Evolutionary conservation across 2,888 invertebrate species (phyloP), one percentile per base, ranked within the genome.

Genomic region (Esperia sulphurella): DNA sequence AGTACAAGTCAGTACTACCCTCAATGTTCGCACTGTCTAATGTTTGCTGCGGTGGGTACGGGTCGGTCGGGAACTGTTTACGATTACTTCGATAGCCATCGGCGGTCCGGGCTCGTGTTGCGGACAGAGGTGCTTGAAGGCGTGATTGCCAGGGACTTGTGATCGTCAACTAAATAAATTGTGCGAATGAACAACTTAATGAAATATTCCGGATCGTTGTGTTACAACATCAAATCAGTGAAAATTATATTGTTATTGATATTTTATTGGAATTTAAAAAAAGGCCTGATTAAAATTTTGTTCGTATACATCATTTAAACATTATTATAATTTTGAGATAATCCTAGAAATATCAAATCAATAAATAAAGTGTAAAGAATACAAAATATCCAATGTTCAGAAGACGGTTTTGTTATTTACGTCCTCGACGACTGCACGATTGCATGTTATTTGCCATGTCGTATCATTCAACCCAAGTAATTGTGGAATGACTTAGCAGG

Each of bases 1-100:
- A 80, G 85, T 83, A 83, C 85, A 83, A 70, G 80, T 88, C 87
- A 88, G 85, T 89, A 82, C 80, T 79, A 79, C 82, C 83, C 83
- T 75, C 79, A 76, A 21, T 75, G 69, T 77, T 82, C 70, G 77
- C 71, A 79, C 71, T 69, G 59, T 70, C 63, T 71, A 71, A 68
- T 70, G 65, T 57, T 66, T 67, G 62, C 68, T 63, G 60, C 71
- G 70, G 74, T 71, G 66, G 66, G 61, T 59, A 21, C 65, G 66
- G 62, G 55, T 65, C 68, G 62, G 59, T 61, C 60, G 68, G 66
- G 54, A 59, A 64, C 63, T 57, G 64, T 67, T 60, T 59, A 63
- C 59, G 57, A 61, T 64, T 59, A 62, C 59, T 64, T 61, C 57
- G 62, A 51, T 59, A 60, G 51, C 62, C 61, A 61, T 64, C 58